phyloP scores from a whole-genome alignment of 2,888 invertebrate species.

The Cheilosia urbana region DNA sequence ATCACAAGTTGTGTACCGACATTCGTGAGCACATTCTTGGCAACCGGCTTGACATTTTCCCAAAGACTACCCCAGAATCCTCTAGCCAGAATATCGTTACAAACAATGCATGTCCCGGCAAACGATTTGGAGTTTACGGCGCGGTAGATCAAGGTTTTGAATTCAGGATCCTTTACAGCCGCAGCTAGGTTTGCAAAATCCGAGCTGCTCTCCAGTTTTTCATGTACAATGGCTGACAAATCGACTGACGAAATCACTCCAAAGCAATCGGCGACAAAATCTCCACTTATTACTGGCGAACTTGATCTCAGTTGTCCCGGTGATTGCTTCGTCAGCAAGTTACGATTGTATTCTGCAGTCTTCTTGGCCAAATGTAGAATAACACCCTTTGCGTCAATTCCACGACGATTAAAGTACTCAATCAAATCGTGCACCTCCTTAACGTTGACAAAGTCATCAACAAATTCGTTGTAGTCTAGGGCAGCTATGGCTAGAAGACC shows the following conservation, averaged over 20 bases:
- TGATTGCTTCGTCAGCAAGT: background rate
- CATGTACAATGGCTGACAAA: background rate
- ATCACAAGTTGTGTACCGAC: background rate
- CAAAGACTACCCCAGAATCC: background rate
- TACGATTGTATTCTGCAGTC: background rate
- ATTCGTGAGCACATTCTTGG: background rate
- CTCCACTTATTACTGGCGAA: background rate
- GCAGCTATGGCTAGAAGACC: background rate
- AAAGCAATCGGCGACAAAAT: constrained; percentile 2
- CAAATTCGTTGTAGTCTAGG: background rate
- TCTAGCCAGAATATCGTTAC: background rate
- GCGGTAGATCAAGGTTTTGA: constrained; percentile 5
- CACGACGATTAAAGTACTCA: background rate
- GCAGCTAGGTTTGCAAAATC: constrained; percentile 12
- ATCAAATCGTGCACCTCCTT: constrained; percentile 2
- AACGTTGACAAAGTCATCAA: background rate
- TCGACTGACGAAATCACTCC: background rate
- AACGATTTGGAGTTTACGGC: background rate
- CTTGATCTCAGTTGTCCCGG: background rate
- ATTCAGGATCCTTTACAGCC: constrained; percentile 17
- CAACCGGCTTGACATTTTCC: background rate
- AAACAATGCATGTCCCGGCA: background rate
- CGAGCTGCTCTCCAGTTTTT: background rate
- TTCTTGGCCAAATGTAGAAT: background rate
- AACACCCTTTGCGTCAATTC: constrained; percentile 3